Conservation (phyloP, 1,140 invertebrate genomes). For the Stegodyphus mimosarum region DNA sequence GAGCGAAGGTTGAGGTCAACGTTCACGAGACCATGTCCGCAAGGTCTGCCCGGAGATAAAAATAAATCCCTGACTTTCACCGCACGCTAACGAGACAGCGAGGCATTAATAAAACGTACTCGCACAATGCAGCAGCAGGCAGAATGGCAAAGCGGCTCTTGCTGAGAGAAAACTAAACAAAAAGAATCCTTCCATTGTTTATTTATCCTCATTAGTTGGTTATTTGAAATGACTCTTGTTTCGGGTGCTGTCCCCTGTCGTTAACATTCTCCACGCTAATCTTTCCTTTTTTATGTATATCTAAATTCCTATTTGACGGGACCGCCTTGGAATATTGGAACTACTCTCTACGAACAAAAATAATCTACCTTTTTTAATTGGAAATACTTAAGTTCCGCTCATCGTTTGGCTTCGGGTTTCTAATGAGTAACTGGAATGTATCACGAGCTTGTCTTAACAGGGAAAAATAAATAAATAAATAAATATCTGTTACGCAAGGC, state of each 20-base stretch:
- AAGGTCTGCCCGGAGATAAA: conserved; percentile 6
- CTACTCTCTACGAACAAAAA: no score
- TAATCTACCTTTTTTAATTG: no score
- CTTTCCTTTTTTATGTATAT: background rate
- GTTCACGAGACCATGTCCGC: conserved; percentile 8
- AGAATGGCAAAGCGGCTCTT: background rate
- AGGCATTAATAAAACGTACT: conserved; percentile 12
- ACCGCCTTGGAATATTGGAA: no score
- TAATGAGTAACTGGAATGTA: no score
- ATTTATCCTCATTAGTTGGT: conserved; percentile 35
- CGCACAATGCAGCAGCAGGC: no score
- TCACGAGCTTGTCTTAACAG: no score
- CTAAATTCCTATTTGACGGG: no score
- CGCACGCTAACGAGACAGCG: conserved; percentile 6
- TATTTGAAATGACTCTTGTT: conserved; percentile 29
- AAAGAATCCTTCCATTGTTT: conserved; percentile 27
- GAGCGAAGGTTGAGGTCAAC: background rate
- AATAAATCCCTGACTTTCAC: conserved; percentile 1
- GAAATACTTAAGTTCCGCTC: no score
- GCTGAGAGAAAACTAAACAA: background rate
- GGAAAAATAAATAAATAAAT: no score
- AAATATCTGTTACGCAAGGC: no score
- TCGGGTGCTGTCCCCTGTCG: conserved; percentile 17
- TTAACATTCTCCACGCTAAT: conserved; percentile 29
- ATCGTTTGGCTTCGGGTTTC: no score